Evolutionary conservation across 2,888 invertebrate species (phyloP), one percentile per base, ranked within the genome.

Genomic region (Aphidoletes aphidimyza): DNA sequence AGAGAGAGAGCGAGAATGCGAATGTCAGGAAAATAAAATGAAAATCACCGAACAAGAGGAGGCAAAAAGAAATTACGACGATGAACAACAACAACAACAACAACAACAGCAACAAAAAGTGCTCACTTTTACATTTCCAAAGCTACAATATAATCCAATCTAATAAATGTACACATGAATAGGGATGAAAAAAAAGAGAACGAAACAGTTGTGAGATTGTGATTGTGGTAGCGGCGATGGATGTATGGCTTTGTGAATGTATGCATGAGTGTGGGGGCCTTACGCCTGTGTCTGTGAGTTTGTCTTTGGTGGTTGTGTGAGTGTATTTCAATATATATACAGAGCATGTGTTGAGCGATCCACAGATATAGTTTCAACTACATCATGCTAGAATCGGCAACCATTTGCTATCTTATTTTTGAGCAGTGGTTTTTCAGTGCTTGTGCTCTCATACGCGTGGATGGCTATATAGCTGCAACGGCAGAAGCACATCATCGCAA

Each of bases 401-500:
- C 69, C 69, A 69, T 69, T 69, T 54, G 54, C 54, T 54, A 54
- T 22, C 54, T 54, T 54, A 54, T 54, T 54, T 54, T 69, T 30
- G 34, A 30, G 69, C 69, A 69, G n/a, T 30, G 54, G 54, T 22
- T 54, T 54, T 26, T 5, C 9, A 54, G 22, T 11, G 54, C 22
- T n/a, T n/a, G n/a, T n/a, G n/a, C 26, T 54, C 54, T 26, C 2
- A n/a, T 69, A 69, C 34, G 69, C 69, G 69, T 69, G 14, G 14
- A 30, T 69, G 69, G 34, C 30, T 69, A 34, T 69, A 69, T 69
- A 69, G 69, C 69, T 30, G 14, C 69, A 69, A 22, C 69, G 30
- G 26, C 69, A 69, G 11, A 30, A 69, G 2, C 47, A 47, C 19
- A 47, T 3, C 17, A 47, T 22, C 3, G 22, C 22, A 22, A 54